phyloP scores from a whole-genome alignment of 2,797 vertebrate genomes.

The Pipistrellus kuhlii region DNA sequence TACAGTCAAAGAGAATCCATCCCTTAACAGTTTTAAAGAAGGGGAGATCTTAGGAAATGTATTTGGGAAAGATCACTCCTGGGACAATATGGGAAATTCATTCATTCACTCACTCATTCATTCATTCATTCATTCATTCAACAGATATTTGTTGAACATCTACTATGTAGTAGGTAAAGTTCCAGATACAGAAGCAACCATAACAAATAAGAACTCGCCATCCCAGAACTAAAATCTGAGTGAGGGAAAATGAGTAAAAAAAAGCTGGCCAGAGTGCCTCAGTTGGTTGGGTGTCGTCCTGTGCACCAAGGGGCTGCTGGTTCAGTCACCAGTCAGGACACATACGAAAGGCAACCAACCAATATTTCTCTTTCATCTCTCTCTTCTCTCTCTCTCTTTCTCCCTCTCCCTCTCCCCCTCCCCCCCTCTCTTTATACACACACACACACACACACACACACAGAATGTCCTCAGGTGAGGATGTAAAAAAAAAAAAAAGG shows the following conservation, averaged over 20 bases:
- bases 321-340: neutral
- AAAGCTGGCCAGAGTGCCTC: neutral
- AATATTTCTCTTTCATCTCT: neutral
- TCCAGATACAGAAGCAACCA: neutral
- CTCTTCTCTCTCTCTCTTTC: too few relatives aligned
- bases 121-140: neutral
- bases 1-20: neutral
- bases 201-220: neutral
- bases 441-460: too few relatives aligned
- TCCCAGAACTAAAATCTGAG: neutral
- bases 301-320: neutral
- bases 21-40: neutral
- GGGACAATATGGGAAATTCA: neutral
- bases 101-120: neutral
- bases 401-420: too few relatives aligned
- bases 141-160: neutral
- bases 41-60: neutral
- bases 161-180: neutral
- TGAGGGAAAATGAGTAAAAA: neutral
- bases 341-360: neutral
- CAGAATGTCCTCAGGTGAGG: neutral
- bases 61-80: neutral
- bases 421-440: too few relatives aligned
- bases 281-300: neutral
- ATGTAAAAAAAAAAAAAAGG: neutral